Conservation (phyloP, 2,888 invertebrate species). For the Thecophora atra region DNA sequence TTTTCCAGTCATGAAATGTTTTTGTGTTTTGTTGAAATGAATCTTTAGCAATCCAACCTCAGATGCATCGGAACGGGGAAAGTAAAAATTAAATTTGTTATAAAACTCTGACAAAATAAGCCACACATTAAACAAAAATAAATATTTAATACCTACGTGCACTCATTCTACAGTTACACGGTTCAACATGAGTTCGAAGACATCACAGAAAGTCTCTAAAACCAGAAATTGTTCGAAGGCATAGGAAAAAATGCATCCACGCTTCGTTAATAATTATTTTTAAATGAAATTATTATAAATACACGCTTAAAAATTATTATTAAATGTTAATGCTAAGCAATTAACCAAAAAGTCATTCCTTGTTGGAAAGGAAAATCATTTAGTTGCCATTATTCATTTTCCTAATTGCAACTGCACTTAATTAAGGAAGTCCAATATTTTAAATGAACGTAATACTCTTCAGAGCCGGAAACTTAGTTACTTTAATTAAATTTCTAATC, state of each 20-base stretch:
- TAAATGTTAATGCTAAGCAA: no score
- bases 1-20: conserved; percentile 20
- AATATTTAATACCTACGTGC: background rate
- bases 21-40: conserved; percentile 27
- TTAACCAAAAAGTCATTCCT: no score
- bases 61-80: background rate
- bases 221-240: no score
- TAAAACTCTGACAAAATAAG: background rate
- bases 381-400: background rate
- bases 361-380: no score
- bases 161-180: background rate
- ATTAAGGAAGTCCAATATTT: background rate
- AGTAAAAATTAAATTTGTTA: background rate
- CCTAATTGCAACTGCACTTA: background rate
- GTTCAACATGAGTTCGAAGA: no score
- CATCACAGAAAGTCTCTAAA: no score
- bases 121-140: background rate
- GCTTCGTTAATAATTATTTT: no score
- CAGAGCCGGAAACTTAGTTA: conserved; percentile 24
- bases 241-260: no score
- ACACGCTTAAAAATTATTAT: no score
- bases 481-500: conserved; percentile 31
- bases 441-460: background rate
- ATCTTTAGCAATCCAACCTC: conserved; percentile 4
- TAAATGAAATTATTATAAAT: no score